Evolutionary conservation across 2,113 vertebrate species (phyloP), one percentile per base, ranked within the genome.

Genomic region (Pseudopipra pipra): DNA sequence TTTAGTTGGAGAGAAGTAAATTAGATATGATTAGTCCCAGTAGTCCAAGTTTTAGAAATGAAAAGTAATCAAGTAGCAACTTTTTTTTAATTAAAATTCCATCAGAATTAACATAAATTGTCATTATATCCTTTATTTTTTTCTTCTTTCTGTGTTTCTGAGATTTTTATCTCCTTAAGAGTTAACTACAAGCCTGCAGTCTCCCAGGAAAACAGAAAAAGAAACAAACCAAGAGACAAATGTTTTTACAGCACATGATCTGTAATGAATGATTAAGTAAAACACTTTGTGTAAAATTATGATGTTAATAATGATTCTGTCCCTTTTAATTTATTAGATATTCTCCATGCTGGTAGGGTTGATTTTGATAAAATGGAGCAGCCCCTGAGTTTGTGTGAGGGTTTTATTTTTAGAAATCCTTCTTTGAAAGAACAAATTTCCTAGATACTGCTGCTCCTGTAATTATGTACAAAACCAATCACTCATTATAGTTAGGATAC

Each of bases 401-500:
- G 71, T 97, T 98, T 98, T 98, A 98, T 98, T 98, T 98, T 98
- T 98, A 98, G 98, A 98, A 98, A 92, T 96, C 95, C 97, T 98
- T 95, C 97, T 98, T 98, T 98, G 97, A 98, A 98, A 98, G 97
- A 97, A 95, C 97, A 97, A 97, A 97, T 98, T 98, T 98, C 98
- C 99, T 98, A 97, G 98, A 99, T 98, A 98, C 98, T 98, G 98
- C 98, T 99, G 99, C 98, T 99, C 97, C 98, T 99, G 99, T 99
- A 99, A 99, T 99, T 99, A 99, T 98, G 99, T 98, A 98, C 98
- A 98, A 98, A 98, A 98, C 98, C 98, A 98, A 99, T 99, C 99
- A 98, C 98, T 99, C 98, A 99, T 99, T 99, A 99, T 98, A 98
- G 99, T 98, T 98, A 98, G 99, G 99, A 99, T 99, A 99, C 99